phyloP scores from a whole-genome alignment of 64 coral and sea anemone species.

The Porites lutea region DNA sequence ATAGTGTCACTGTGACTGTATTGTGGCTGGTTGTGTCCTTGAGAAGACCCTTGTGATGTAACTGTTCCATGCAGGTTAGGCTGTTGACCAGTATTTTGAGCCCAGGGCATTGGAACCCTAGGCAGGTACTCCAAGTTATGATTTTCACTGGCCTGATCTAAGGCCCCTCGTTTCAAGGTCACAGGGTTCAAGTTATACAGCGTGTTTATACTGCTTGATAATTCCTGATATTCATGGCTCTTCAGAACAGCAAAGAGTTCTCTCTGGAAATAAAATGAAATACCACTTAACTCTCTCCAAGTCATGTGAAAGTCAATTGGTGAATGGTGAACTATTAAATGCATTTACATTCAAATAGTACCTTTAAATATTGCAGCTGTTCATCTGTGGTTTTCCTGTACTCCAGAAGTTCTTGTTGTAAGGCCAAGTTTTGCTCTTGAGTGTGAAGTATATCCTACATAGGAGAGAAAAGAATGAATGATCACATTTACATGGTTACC shows the following conservation, averaged over 20 bases:
- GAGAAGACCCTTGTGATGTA: not conserved
- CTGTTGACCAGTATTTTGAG: not conserved
- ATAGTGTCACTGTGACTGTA: not conserved
- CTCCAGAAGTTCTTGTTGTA: slow-evolving; percentile 58
- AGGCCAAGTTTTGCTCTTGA: slow-evolving; percentile 81
- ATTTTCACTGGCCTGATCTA: not conserved
- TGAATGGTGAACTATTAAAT: too few species aligned
- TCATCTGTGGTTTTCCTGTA: slow-evolving; percentile 86
- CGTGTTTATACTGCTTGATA: slow-evolving; percentile 56
- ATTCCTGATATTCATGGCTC: slow-evolving; percentile 63
- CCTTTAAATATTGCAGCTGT: slow-evolving; percentile 88
- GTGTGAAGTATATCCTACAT: slow-evolving; percentile 82
- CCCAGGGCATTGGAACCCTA: not conserved
- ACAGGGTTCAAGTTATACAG: slow-evolving; percentile 53
- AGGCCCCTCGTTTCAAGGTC: not conserved
- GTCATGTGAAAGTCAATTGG: too few species aligned
- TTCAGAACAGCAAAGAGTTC: slow-evolving; percentile 60
- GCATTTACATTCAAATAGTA: not conserved
- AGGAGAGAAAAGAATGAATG: not conserved
- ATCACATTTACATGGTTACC: too few species aligned
- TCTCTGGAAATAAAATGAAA: slow-evolving; percentile 25
- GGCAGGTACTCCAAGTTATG: slow-evolving; percentile 12
- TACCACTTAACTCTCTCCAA: too few species aligned
- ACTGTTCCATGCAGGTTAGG: not conserved
- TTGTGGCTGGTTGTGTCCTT: not conserved